These are phyloP conservation scores for Epinephelus awoara DNA, from an alignment of 2,797 vertebrate genomes.

Conservation along the genomic window DNA sequence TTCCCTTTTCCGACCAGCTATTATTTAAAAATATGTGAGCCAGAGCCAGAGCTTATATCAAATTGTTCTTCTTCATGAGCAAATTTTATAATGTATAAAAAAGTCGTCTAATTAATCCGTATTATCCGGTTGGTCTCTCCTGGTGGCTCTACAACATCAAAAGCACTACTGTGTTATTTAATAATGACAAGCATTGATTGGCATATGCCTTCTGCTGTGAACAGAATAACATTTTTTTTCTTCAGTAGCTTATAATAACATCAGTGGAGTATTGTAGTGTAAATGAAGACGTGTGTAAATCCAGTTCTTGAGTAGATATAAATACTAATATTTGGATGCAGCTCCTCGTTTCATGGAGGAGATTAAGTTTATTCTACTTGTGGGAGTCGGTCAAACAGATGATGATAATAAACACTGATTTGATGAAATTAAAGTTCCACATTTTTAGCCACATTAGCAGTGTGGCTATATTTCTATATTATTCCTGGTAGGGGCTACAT, in stretches of 20 bases:
- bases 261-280: constrained; percentile 12
- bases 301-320: neutral
- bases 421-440: neutral
- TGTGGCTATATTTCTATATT: too few relatives aligned
- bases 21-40: constrained; percentile 25
- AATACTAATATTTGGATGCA: constrained; percentile 17
- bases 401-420: neutral
- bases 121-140: constrained; percentile 14
- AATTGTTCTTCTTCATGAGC: constrained; percentile 21
- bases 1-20: constrained; percentile 9
- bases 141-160: constrained; percentile 17
- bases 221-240: constrained; percentile 27
- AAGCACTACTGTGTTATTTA: constrained; percentile 3
- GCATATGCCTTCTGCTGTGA: constrained; percentile 1
- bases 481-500: too few relatives aligned
- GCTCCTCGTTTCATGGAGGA: neutral
- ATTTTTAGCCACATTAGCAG: neutral
- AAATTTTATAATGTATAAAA: constrained; percentile 26
- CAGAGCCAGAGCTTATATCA: constrained; percentile 25
- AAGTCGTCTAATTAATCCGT: constrained; percentile 19
- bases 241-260: constrained; percentile 17
- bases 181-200: constrained; percentile 17
- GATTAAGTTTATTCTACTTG: constrained; percentile 1
- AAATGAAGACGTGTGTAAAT: constrained; percentile 17
- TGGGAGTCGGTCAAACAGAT: neutral